Evolutionary conservation across 2,888 invertebrate genomes (phyloP).

Genomic region (Leptinotarsa peninsularis): DNA sequence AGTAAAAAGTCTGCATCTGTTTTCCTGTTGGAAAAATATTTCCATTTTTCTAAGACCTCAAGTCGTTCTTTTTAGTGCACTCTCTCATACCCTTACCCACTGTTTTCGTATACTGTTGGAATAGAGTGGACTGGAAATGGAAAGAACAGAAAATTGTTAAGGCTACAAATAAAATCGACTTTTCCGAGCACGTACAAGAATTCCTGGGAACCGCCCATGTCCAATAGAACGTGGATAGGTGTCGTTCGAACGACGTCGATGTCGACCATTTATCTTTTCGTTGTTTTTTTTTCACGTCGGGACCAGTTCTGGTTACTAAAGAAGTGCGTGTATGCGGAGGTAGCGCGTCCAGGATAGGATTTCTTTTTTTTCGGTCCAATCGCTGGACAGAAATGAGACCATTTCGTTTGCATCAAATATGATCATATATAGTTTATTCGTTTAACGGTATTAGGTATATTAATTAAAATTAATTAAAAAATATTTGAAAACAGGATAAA

Average conservation of each 20-base stretch:
- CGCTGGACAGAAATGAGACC: no score
- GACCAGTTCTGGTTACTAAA: constrained; percentile 24
- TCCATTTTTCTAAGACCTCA: neutral
- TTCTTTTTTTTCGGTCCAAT: neutral
- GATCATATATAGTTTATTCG: no score
- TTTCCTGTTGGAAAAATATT: neutral
- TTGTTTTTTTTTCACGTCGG: constrained; percentile 20
- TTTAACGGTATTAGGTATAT: no score
- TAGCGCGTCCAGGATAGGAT: neutral
- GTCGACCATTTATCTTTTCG: constrained; percentile 26
- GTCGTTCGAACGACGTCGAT: constrained; percentile 18
- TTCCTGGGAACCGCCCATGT: constrained; percentile 32
- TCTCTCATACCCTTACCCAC: neutral
- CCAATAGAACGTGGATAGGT: constrained; percentile 24
- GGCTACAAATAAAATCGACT: constrained; percentile 21
- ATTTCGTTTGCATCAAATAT: no score
- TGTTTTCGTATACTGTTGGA: constrained; percentile 3
- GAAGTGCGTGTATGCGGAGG: constrained; percentile 14
- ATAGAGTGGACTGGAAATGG: neutral
- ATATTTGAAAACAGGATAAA: no score
- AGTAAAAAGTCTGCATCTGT: neutral
- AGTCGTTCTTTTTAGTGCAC: neutral
- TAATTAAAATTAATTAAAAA: no score
- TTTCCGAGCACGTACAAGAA: constrained; percentile 30
- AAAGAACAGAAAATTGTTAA: constrained; percentile 1